Base-by-base conservation (phyloP, 2,888 invertebrate species). In the Clistopyga incitator region DNA sequence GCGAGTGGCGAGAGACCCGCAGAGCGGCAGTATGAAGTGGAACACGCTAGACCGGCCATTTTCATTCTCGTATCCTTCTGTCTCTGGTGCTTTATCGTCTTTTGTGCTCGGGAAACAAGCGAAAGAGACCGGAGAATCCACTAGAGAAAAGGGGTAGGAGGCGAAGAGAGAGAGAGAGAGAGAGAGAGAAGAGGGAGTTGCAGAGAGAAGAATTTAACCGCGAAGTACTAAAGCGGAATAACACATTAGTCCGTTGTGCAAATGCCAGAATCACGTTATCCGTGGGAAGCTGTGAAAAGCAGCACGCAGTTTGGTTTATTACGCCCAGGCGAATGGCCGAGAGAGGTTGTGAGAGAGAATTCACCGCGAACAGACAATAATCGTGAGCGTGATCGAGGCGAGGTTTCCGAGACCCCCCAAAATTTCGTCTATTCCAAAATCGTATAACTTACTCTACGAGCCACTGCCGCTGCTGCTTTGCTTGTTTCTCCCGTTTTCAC, bases 1-100 rank as follows among this genome's bases (percentile, higher is more conserved):
- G 10, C 70, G 15, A 34, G 50, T 54, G 15, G 6, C 20, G 34
- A 67, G 56, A 56, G 42, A 13, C n/a, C 71, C 52, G 67, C 71
- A 65, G n/a, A n/a, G n/a, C 50, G 72, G 70, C 34, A 64, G 42
- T 45, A 29, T 61, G 8, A 20, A 42, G 68, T 20, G 71, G 67
- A 78, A 78, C 50, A 68, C 56, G 20, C 54, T 34, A 59, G 68
- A 64, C 45, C 78, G 45, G 74, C 74, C 77, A 83, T 80, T 72
- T 80, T 80, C 80, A 77, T 83, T 83, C 83, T 72, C 68, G 67
- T 71, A 68, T 80, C 72, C 77, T 80, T 83, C 77, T 77, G 77
- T 77, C 83, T 79, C 71, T 76, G 50, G 59, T 74, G 68, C 74
- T 45, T 83, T 83, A 77, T 77, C 67, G 76, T 72, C 83, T 77